These are phyloP conservation scores for Polypterus bichir DNA, from an alignment of 2,113 vertebrate genomes.

Conservation along the genomic window DNA sequence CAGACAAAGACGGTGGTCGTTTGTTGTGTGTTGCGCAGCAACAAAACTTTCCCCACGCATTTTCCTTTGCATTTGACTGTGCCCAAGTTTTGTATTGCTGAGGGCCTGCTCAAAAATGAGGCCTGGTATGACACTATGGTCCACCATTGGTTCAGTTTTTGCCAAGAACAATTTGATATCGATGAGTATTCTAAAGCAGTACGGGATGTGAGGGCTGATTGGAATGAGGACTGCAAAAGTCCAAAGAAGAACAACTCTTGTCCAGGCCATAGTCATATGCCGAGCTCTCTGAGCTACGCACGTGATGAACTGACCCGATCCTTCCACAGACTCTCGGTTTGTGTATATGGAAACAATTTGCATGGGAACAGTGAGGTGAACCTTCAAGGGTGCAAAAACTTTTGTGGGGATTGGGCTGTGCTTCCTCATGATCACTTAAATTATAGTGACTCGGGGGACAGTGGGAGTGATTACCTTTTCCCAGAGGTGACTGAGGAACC, in stretches of 20 bases:
- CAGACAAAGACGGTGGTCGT: constrained; percentile 94
- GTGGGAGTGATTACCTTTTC: constrained; percentile 65
- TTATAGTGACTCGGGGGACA: constrained; percentile 61
- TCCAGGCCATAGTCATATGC: constrained; percentile 63
- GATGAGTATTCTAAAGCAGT: constrained; percentile 90
- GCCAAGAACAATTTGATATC: constrained; percentile 91
- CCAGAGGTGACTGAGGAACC: constrained; percentile 64
- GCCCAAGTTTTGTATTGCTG: constrained; percentile 75
- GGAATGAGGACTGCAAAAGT: constrained; percentile 85
- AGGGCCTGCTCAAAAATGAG: constrained; percentile 77
- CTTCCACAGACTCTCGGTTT: constrained; percentile 90
- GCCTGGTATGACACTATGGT: constrained; percentile 76
- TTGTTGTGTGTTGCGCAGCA: constrained; percentile 73
- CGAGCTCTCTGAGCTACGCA: constrained; percentile 80
- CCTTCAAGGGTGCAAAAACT: constrained; percentile 77
- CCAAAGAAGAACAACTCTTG: constrained; percentile 70
- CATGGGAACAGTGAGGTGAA: constrained; percentile 94
- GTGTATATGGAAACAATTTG: constrained; percentile 89
- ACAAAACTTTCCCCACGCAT: constrained; percentile 82
- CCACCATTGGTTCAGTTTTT: constrained; percentile 82
- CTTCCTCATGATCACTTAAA: constrained; percentile 65
- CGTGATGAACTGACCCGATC: constrained; percentile 91
- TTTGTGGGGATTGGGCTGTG: constrained; percentile 72
- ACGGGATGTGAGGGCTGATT: constrained; percentile 78
- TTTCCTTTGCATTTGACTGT: constrained; percentile 78